These are phyloP conservation scores for Pseudococcus jackbeardsleyi DNA, from an alignment of 2,888 invertebrate species.

Conservation along the genomic window DNA sequence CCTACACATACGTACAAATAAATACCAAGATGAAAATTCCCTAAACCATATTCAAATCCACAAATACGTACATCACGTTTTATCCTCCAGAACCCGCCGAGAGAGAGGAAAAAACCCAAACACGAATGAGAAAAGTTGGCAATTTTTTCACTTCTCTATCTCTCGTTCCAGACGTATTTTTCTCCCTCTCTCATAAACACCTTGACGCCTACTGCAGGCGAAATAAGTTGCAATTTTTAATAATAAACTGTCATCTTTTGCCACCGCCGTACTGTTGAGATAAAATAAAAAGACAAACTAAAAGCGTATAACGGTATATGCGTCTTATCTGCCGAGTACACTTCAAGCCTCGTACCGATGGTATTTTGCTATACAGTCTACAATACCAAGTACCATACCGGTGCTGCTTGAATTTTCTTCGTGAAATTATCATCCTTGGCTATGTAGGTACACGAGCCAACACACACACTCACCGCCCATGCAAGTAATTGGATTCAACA, in stretches of 20 bases:
- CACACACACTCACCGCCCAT: neutral
- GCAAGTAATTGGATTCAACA: constrained; percentile 12
- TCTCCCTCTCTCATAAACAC: neutral
- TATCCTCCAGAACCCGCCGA: neutral
- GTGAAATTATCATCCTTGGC: neutral
- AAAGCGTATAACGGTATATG: constrained; percentile 38
- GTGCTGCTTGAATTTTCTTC: neutral
- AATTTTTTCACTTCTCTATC: neutral
- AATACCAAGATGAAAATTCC: neutral
- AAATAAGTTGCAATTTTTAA: constrained; percentile 50
- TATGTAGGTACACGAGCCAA: neutral
- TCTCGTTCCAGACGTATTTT: neutral
- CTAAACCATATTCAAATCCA: neutral
- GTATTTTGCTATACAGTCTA: neutral
- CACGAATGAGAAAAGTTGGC: neutral
- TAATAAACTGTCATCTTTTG: constrained; percentile 45
- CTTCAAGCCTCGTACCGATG: constrained; percentile 8
- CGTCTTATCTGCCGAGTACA: constrained; percentile 44
- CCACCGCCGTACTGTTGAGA: constrained; percentile 23
- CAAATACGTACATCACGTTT: neutral
- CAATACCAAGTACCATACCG: neutral
- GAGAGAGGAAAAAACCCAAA: neutral
- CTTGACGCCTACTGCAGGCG: neutral
- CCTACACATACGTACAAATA: neutral
- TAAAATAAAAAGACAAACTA: constrained; percentile 52